Conservation (phyloP, 2,888 invertebrate genomes). For the Drosophila prolongata region DNA sequence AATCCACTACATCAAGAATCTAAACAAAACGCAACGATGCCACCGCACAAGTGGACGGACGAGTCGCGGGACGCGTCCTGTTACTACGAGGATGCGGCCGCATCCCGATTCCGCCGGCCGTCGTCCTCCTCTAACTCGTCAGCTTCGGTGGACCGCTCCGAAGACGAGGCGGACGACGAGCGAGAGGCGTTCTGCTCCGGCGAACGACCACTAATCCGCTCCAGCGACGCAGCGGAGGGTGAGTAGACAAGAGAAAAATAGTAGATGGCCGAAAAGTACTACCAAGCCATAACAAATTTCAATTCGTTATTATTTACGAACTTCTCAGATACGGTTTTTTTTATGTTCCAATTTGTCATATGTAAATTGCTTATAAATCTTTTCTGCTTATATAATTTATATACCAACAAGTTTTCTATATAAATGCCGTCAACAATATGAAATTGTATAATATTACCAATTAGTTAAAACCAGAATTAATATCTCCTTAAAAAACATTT, state of each 20-base stretch:
- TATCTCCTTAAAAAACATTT: too few species aligned
- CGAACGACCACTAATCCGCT: conserved; percentile 60
- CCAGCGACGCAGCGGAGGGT: conserved; percentile 21
- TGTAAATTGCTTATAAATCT: too few species aligned
- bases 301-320: background rate
- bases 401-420: too few species aligned
- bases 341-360: too few species aligned
- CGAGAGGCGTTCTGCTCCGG: conserved; percentile 63
- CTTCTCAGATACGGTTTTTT: too few species aligned
- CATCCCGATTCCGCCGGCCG: conserved; percentile 23
- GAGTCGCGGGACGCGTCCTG: conserved; percentile 69
- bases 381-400: too few species aligned
- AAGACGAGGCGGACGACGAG: conserved; percentile 70
- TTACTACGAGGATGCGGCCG: conserved; percentile 54
- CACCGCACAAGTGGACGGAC: conserved; percentile 68
- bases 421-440: too few species aligned
- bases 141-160: conserved; percentile 58
- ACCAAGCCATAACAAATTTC: background rate
- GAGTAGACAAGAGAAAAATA: conserved; percentile 12
- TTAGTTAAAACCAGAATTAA: too few species aligned
- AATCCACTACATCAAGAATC: background rate
- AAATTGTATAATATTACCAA: too few species aligned
- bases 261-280: background rate
- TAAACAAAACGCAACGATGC: conserved; percentile 42
- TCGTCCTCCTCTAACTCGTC: conserved; percentile 43